These are phyloP conservation scores for Lepidurus couesii DNA, from an alignment of 1,140 invertebrate genomes.

Conservation along the genomic window DNA sequence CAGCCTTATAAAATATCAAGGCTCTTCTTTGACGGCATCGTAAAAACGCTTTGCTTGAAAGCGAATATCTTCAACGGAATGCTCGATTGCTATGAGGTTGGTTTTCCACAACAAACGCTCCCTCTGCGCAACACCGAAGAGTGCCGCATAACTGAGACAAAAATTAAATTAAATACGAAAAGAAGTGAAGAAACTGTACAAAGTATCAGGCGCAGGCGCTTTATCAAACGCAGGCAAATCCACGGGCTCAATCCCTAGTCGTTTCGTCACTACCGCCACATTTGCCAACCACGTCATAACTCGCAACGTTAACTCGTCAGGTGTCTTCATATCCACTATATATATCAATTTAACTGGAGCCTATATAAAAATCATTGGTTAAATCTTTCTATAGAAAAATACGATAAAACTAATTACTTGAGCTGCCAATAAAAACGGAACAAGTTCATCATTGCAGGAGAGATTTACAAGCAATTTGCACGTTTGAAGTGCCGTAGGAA, in stretches of 20 bases:
- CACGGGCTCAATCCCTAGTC: neutral
- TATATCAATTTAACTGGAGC: neutral
- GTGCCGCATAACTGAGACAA: neutral
- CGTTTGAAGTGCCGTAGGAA: conserved; percentile 32
- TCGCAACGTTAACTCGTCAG: neutral
- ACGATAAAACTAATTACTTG: conserved; percentile 47
- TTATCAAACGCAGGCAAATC: neutral
- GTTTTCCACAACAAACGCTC: neutral
- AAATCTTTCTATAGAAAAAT: neutral
- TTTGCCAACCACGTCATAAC: conserved; percentile 18
- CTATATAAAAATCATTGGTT: neutral
- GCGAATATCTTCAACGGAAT: neutral
- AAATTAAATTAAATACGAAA: neutral
- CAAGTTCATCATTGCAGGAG: conserved; percentile 56
- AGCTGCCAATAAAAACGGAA: conserved; percentile 56
- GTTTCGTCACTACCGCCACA: neutral
- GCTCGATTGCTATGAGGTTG: neutral
- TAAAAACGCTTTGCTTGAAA: neutral
- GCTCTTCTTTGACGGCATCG: neutral
- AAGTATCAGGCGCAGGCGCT: conserved; percentile 1
- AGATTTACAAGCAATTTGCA: conserved; percentile 60
- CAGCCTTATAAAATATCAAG: neutral
- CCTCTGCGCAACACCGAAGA: neutral
- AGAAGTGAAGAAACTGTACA: neutral
- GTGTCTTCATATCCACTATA: neutral